Evolutionary conservation across 92 coral and sea anemone genomes (phyloP).

Genomic region (Heliopora coerulea): DNA sequence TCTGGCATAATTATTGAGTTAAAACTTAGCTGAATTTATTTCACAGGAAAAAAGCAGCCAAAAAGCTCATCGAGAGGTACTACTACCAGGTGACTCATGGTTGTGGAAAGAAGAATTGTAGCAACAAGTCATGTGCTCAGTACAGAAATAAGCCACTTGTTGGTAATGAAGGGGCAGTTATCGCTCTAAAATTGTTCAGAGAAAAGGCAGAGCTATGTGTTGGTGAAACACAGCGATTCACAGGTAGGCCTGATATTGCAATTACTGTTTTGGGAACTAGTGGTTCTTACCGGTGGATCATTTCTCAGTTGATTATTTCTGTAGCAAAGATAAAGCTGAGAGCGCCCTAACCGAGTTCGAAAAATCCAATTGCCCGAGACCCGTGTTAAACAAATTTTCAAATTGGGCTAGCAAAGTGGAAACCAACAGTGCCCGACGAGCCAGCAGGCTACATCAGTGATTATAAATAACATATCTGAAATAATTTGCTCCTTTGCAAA

Average conservation of each 20-base stretch:
- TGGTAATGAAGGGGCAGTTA: conserved; percentile 81
- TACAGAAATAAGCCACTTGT: conserved; percentile 59
- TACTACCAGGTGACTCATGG: conserved; percentile 91
- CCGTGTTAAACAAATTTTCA: too few relatives aligned
- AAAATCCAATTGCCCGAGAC: too few relatives aligned
- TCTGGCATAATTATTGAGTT: not conserved
- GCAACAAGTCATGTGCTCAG: conserved; percentile 90
- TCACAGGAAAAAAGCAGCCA: conserved; percentile 77
- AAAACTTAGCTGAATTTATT: not conserved
- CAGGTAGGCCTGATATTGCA: not conserved
- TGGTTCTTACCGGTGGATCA: too few relatives aligned
- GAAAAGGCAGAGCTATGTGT: conserved; percentile 86
- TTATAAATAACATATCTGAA: too few relatives aligned
- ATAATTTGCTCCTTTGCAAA: too few relatives aligned
- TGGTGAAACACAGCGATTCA: too few relatives aligned
- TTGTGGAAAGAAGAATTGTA: conserved; percentile 70
- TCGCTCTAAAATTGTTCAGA: conserved; percentile 75
- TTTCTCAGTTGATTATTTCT: too few relatives aligned
- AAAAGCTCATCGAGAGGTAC: conserved; percentile 74
- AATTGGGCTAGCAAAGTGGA: too few relatives aligned
- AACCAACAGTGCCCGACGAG: too few relatives aligned
- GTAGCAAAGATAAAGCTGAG: too few relatives aligned
- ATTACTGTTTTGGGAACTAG: not conserved
- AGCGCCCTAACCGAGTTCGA: too few relatives aligned
- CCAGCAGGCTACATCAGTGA: too few relatives aligned